Conservation (phyloP, 1,140 invertebrate genomes). For the Hyposmocoma kahamanoa region DNA sequence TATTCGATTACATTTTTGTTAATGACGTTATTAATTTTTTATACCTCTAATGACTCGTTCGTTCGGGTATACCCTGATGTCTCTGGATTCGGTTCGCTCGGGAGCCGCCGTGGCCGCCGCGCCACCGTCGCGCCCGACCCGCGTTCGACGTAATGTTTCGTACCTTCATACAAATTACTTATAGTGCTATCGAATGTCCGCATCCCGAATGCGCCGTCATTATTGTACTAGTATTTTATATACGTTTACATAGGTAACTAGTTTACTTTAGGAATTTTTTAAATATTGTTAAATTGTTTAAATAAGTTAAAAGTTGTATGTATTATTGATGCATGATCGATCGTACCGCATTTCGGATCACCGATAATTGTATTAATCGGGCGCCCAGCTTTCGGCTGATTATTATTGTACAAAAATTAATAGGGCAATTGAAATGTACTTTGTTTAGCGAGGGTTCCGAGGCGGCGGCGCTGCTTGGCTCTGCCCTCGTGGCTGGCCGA, state of each 20-base stretch:
- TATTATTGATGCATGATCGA: conserved; percentile 63
- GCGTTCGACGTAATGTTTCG: conserved; percentile 11
- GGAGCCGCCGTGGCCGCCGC: conserved; percentile 8
- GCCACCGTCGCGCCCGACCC: conserved; percentile 13
- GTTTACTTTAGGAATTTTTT: conserved; percentile 68
- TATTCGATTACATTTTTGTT: conserved; percentile 68
- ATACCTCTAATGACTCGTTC: conserved; percentile 43
- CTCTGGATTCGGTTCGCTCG: conserved; percentile 22
- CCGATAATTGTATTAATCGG: conserved; percentile 59
- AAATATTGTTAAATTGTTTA: conserved; percentile 71
- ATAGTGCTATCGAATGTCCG: conserved; percentile 31
- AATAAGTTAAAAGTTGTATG: conserved; percentile 70
- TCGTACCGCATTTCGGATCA: conserved; percentile 59
- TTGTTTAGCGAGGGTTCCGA: conserved; percentile 38
- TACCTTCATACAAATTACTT: conserved; percentile 23
- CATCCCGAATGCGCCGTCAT: conserved; percentile 34
- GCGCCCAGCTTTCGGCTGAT: conserved; percentile 62
- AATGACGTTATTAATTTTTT: conserved; percentile 64
- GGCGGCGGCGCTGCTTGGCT: conserved; percentile 11
- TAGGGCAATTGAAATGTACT: conserved; percentile 57
- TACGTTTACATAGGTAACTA: conserved; percentile 55
- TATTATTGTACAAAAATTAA: conserved; percentile 67
- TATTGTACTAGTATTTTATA: conserved; percentile 54
- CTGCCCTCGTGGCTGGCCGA: conserved; percentile 12
- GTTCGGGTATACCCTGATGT: conserved; percentile 25